A percentile compares a stretch with the other conserved stretches of the same genome.
Evolutionary conservation across 64 coral and sea anemone genomes (phyloP).

Genomic region (Stylophora pistillata): DNA sequence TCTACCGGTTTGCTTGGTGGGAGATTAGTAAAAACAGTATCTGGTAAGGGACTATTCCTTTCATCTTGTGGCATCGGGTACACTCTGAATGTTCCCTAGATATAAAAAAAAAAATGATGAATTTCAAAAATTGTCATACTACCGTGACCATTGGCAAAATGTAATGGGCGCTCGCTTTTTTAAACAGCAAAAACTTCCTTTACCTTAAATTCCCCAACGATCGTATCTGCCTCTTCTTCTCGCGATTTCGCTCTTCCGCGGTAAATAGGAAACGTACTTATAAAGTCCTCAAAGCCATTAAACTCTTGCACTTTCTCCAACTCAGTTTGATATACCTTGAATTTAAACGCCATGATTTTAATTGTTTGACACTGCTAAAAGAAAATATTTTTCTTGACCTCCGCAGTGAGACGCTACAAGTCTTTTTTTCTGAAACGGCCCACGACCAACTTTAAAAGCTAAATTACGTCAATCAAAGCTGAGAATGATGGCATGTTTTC

Average conservation of each 20-base stretch:
- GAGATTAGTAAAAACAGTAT: conserved; percentile 77
- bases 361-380: not conserved
- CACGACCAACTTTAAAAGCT: too few species aligned
- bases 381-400: not conserved
- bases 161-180: too few species aligned
- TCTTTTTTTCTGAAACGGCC: too few species aligned
- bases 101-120: not conserved
- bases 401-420: too few species aligned
- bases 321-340: conserved; percentile 84
- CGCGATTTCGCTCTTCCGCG: conserved; percentile 76
- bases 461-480: too few species aligned
- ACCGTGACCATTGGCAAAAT: too few species aligned
- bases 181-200: not conserved
- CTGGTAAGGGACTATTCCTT: conserved; percentile 51
- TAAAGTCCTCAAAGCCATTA: conserved; percentile 85
- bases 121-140: not conserved
- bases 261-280: conserved; percentile 76
- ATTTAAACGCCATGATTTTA: not conserved
- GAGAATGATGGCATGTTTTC: too few species aligned
- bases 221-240: conserved; percentile 66
- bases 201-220: conserved; percentile 94
- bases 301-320: conserved; percentile 85
- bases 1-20: conserved; percentile 78
- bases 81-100: conserved; percentile 92
- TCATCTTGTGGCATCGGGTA: conserved; percentile 88